Evolutionary conservation across 2,113 vertebrate genomes (phyloP), one percentile per base, ranked within the genome.

Genomic region (Pomatorhinus ruficollis): DNA sequence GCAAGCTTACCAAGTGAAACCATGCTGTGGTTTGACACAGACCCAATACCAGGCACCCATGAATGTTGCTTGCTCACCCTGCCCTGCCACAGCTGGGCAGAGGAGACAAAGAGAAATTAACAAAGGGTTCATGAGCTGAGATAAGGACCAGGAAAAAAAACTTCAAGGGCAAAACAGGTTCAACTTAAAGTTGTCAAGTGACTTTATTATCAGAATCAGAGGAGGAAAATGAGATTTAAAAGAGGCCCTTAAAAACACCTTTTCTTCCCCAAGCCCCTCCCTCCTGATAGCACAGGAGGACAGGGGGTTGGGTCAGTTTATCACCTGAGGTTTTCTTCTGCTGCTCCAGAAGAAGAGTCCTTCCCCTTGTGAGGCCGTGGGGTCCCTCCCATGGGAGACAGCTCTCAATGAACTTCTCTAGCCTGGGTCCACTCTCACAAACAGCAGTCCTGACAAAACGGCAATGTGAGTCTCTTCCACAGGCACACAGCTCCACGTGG

Each of bases 341-440:
- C 75, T 79, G 19, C 39, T 35, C 25, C 31, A 17, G 47, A 4
- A 27, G 57, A 7, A 2, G 30, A n/a, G 14, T 27, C 37, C 37
- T 28, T n/a, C 47, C 23, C 13, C 30, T 33, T 33, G 13, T 22
- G 9, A 28, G 18, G 6, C 45, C 1, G 0, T 7, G 28, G 74
- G 30, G 23, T 27, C 35, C 28, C 23, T 40, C 7, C 28, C 30
- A 50, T 0, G 2, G 75, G 30, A 63, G 6, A 28, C 37, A 33
- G 8, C 1, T 52, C 30, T 28, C 60, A 1, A 3, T 22, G 24
- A 53, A 30, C 19, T 53, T 35, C 49, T 64, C 9, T 31, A n/a
- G 44, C n/a, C 11, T 60, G n/a, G 9, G 11, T 47, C 42, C 42
- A 6, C 18, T 35, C 37, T 42, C 31, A 28, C 31, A 8, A 9